Base-by-base conservation (phyloP, 1,140 invertebrate species). In the Psilanteris sp. region DNA sequence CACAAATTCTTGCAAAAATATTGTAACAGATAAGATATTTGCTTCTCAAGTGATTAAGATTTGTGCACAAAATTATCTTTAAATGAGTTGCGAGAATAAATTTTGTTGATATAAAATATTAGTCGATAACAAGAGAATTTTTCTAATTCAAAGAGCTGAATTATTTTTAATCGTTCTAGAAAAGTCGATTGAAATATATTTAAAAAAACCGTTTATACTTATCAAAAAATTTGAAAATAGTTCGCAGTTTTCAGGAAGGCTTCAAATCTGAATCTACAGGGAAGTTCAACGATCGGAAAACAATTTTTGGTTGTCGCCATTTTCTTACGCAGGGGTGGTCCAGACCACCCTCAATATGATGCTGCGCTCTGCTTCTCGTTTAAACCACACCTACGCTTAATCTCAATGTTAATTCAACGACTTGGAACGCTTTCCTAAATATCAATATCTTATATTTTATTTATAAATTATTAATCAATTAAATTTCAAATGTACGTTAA, bases 311-410 rank as follows among this genome's bases (percentile, higher is more conserved):
- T 36, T 15, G 48, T 41, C 67, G 67, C 76, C 76, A 78, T 78
- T 78, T 78, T 74, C 43, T 37, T 43, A 9, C 20, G 15, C 41
- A 74, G 70, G 76, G 76, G 44, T 78, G 76, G 70, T 70, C 70
- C 76, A 78, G 43, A 57, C 72, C 57, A 70, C 64, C 64, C 64
- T 55, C 55, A n/a, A 54, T 36, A 20, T 50, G 76, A 78, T 32
- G 77, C 73, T 79, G 73, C 73, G 57, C 67, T 72, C 54, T 76
- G 39, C 32, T 26, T 54, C 59, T 7, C 15, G 29, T 2, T 7
- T 29, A 62, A 79, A 77, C 77, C 67, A 73, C 72, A 78, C 73
- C 68, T 66, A 73, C 73, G 57, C 6, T 6, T 31, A 39, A 6
- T 48, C 31, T 6, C n/a, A n/a, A n/a, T n/a, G n/a, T n/a, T n/a